Percentiles rank a stretch among this genome's conserved stretches.
Conservation (phyloP, 2,113 vertebrate species). For the Oxygymnocypris stewartii region DNA sequence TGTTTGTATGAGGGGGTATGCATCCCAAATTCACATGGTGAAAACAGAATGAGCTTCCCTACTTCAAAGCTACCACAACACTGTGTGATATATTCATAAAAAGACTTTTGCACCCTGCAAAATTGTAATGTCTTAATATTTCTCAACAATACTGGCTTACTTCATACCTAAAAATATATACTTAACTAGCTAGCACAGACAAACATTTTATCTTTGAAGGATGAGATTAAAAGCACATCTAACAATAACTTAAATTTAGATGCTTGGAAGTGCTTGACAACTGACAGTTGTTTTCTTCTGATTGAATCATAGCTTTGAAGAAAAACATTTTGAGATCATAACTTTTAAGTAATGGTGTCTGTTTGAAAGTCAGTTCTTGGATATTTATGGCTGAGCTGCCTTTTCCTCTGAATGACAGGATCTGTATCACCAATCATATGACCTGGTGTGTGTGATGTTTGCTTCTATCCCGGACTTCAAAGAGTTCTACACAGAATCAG, state of each 20-base stretch:
- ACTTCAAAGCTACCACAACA: not conserved
- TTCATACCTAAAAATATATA: not conserved
- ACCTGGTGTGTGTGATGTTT: conserved; percentile 97
- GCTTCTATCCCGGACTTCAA: conserved; percentile 99
- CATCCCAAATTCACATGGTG: not conserved
- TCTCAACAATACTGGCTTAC: not conserved
- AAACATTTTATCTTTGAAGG: not conserved
- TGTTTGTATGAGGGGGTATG: not conserved
- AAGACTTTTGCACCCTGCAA: not conserved
- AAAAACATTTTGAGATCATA: not conserved
- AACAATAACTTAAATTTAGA: not conserved
- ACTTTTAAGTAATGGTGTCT: not conserved
- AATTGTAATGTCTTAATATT: not conserved
- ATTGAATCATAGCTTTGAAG: not conserved
- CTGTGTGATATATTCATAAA: not conserved
- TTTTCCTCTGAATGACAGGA: conserved; percentile 76
- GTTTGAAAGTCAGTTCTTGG: not conserved
- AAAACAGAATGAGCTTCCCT: not conserved
- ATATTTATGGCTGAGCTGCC: not conserved
- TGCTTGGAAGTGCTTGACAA: not conserved
- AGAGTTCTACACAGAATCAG: conserved; percentile 98
- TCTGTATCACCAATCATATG: conserved; percentile 95
- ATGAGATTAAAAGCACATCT: not conserved
- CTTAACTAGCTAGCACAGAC: not conserved
- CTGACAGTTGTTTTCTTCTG: not conserved